Base-by-base conservation (phyloP, 2,888 invertebrate genomes). In the Lottia scabra region DNA sequence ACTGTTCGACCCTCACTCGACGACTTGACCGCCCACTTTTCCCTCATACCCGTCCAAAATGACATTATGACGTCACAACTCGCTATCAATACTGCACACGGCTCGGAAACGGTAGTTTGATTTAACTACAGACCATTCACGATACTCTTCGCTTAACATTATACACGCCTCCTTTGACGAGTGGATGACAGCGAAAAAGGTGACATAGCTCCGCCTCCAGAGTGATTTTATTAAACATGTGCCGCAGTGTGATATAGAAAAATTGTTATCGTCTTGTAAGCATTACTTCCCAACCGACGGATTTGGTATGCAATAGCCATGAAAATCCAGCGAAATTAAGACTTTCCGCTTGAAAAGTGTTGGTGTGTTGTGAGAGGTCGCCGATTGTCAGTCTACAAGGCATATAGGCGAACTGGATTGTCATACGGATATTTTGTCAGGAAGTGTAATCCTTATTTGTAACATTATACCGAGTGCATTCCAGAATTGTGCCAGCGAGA, bases 211-310 rank as follows among this genome's bases (percentile, higher is more conserved):
- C 73, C 74, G 67, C 70, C 72, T 64, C 56, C 65, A 38, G 48
- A 43, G 45, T 30, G 68, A 71, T 67, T 66, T 75, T 76, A 74
- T 73, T 72, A 72, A 72, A 70, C 75, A 75, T 73, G 75, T 75
- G 77, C 75, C 73, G 75, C 73, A 71, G 71, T 70, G 48, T 71
- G 44, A 27, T 27, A 45, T 30, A 67, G 48, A 23, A 48, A 23
- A 56, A 56, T 56, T 56, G 56, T 56, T 56, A 56, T 56, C 56
- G 56, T 56, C 19, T 23, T 19, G 56, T 56, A 56, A 56, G 56
- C 56, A 56, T 56, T 56, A 56, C 56, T 56, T 23, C 23, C 56
- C 56, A 23, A 23, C 19, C 56, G 45, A 63, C 45, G 63, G 68
- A 62, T 69, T 69, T 44, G 43, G 27, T 69, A 69, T 63, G 43